Evolutionary conservation across 1,140 invertebrate species (phyloP), one percentile per base, ranked within the genome.

Genomic region (Drosophila parvula): DNA sequence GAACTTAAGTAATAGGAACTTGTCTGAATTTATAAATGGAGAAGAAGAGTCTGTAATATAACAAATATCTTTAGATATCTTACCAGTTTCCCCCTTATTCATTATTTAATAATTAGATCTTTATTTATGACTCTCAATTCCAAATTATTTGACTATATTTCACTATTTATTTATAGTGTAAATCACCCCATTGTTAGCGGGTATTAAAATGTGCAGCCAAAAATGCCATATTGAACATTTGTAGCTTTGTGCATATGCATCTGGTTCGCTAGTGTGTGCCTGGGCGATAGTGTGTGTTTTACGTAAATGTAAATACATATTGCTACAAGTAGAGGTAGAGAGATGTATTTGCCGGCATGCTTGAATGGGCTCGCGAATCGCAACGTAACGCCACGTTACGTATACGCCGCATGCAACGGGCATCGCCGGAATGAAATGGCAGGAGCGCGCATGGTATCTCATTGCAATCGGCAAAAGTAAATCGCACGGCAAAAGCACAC

Each of bases 381-480:
- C 57, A 53, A 51, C 47, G 78, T 44, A 67, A 53, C 51, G 40
- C 18, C 51, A 48, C 60, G 71, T 59, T 77, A 64, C 83, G 83
- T 83, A 88, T 86, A 88, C 83, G 83, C 83, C 82, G 75, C 73
- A 58, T 82, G 79, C 40, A 48, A 57, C 59, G 58, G 30, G 14
- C 14, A 22, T 28, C 32, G 10, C 38, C 40, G 64, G 10, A 55
- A 27, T 53, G 67, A 55, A 67, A 55, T 70, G 63, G 60, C 59
- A 64, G 45, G 59, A 22, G 22, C 22, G 59, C 64, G 41, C 43
- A 32, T 64, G 65, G 61, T 81, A 78, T 86, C 79, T 64, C 64
- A 89, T 78, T 78, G 84, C 68, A 78, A 89, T 69, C 73, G 77
- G 80, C 62, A 78, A 80, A 80, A 89, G 69, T 83, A 86, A 88